phyloP scores from a whole-genome alignment of 2,113 vertebrate species.

The Brachypodius melanocephalos region DNA sequence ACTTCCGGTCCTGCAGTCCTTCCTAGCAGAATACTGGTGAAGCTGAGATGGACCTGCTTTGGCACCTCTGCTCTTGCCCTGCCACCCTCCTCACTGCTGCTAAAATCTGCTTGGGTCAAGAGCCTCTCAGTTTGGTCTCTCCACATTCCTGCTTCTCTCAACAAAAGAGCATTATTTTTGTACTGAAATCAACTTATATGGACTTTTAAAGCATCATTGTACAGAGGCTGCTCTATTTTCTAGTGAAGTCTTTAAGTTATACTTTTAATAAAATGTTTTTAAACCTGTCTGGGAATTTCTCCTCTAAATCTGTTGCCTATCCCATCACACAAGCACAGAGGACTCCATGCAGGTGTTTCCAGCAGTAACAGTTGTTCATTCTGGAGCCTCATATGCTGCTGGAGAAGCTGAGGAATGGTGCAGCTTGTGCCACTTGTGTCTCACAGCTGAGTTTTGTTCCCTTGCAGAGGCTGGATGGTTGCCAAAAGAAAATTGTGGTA shows the following conservation, averaged over 20 bases:
- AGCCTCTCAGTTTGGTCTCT: background rate
- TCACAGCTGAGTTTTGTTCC: background rate
- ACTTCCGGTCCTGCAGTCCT: background rate
- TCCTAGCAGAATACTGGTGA: background rate
- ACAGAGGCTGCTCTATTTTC: conserved; percentile 13
- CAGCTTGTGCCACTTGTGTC: background rate
- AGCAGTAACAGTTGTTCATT: background rate
- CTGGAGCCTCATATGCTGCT: accelerated
- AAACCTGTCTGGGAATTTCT: background rate
- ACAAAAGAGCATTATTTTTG: background rate
- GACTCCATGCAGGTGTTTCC: background rate
- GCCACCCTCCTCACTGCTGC: background rate
- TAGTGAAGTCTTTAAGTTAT: conserved; percentile 29
- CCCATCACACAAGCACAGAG: background rate
- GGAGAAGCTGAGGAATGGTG: background rate
- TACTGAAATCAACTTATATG: background rate
- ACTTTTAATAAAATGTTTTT: conserved; percentile 51
- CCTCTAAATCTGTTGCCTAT: background rate
- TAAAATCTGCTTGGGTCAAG: background rate
- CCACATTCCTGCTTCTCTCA: background rate
- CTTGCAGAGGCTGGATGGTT: background rate
- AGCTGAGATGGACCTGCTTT: background rate
- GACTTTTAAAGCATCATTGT: background rate
- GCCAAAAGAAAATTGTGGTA: background rate
- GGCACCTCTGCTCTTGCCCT: background rate